Evolutionary conservation across 2,113 vertebrate genomes (phyloP).

Genomic region (Peromyscus californicus): DNA sequence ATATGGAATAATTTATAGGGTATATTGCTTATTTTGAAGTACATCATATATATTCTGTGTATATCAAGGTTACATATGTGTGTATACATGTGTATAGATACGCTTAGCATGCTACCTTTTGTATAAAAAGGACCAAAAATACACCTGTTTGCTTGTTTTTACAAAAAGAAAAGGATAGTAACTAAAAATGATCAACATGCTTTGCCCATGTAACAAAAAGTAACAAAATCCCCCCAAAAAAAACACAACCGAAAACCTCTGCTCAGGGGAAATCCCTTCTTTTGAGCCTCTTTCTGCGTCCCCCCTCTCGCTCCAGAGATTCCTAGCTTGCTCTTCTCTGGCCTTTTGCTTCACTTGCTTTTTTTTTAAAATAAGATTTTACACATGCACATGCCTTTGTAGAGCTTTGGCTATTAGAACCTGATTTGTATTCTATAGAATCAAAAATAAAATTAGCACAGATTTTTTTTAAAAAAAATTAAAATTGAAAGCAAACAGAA

Average conservation of each 20-base stretch:
- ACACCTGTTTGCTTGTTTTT: not conserved
- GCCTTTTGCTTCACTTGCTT: not conserved
- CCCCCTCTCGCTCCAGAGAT: not conserved
- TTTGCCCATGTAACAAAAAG: not conserved
- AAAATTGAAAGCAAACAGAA: conserved; percentile 46
- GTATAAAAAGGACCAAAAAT: not conserved
- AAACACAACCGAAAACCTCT: not conserved
- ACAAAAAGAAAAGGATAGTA: not conserved
- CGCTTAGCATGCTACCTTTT: not conserved
- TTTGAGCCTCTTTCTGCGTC: not conserved
- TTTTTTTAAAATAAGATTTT: not conserved
- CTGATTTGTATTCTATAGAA: conserved; percentile 11
- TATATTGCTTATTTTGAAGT: not conserved
- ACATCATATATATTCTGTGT: not conserved
- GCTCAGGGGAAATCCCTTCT: not conserved
- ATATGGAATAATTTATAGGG: not conserved
- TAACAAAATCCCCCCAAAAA: not conserved
- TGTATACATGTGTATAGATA: not conserved
- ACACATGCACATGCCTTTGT: not conserved
- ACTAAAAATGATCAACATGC: not conserved
- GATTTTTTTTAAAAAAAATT: not conserved
- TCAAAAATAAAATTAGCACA: conserved; percentile 53
- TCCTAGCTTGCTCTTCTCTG: not conserved
- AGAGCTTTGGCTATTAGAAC: not conserved
- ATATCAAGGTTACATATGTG: not conserved